Percentiles rank a stretch among this genome's conserved stretches.
Evolutionary conservation across 2,888 invertebrate species (phyloP).

Genomic region (Smittia aterrima): DNA sequence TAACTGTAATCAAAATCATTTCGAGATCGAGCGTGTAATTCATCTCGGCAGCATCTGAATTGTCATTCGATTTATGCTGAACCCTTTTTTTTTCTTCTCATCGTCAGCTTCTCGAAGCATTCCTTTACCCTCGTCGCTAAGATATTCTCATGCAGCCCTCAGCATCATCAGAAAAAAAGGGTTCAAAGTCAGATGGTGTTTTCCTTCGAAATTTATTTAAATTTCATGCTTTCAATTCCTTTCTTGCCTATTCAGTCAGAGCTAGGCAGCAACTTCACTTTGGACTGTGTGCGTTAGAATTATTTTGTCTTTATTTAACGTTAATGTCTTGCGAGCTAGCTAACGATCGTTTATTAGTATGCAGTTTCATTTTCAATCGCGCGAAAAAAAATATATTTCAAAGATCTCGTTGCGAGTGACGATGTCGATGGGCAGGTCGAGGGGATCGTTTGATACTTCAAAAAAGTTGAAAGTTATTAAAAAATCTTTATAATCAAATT

Average conservation of each 20-base stretch:
- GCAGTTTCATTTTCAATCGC: slow-evolving; percentile 27
- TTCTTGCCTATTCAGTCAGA: slow-evolving; percentile 44
- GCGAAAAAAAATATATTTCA: slow-evolving; percentile 9
- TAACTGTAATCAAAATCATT: slow-evolving; percentile 16
- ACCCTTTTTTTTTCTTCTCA: background rate
- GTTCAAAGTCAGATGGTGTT: slow-evolving; percentile 16
- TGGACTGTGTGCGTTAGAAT: slow-evolving; percentile 43
- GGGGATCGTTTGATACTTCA: slow-evolving; percentile 16
- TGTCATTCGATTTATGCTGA: background rate
- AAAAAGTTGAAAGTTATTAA: no score
- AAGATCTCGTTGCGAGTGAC: background rate
- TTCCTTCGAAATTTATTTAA: slow-evolving; percentile 3
- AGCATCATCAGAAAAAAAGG: background rate
- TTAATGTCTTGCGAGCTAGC: slow-evolving; percentile 43
- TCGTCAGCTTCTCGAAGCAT: background rate
- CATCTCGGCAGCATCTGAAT: background rate
- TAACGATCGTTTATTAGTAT: slow-evolving; percentile 41
- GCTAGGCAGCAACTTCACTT: slow-evolving; percentile 17
- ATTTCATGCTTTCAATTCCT: slow-evolving; percentile 14
- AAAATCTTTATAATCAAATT: no score
- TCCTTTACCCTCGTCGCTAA: background rate
- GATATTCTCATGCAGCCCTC: slow-evolving; percentile 4
- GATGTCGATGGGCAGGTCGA: background rate
- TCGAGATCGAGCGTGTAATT: background rate
- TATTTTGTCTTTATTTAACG: slow-evolving; percentile 45